Evolutionary conservation across 2,797 vertebrate genomes (phyloP).

Genomic region (Cygnus olor): DNA sequence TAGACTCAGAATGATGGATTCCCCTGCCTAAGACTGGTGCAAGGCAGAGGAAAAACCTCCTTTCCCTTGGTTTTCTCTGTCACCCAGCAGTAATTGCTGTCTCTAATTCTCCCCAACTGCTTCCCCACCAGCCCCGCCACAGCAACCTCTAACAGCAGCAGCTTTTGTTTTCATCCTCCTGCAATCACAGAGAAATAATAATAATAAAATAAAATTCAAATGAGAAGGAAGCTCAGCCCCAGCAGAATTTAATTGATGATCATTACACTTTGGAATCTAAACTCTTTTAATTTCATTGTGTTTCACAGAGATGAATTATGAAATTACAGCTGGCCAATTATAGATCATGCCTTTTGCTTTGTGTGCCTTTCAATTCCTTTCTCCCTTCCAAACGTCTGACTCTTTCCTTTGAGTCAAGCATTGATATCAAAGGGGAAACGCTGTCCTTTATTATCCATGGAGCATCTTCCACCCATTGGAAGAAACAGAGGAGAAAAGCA

Average conservation of each 20-base stretch:
- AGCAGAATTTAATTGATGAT: slow-evolving; percentile 78
- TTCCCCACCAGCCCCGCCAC: background rate
- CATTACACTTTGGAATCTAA: slow-evolving; percentile 77
- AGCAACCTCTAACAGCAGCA: slow-evolving; percentile 2
- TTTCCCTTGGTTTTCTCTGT: background rate
- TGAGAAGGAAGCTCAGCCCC: slow-evolving; percentile 74
- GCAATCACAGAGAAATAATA: slow-evolving; percentile 49
- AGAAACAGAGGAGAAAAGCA: background rate
- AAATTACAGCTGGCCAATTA: slow-evolving; percentile 73
- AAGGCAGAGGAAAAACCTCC: background rate
- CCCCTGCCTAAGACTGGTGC: slow-evolving; percentile 10
- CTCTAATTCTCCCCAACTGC: background rate
- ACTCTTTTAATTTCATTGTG: slow-evolving; percentile 78
- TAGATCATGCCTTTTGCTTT: slow-evolving; percentile 49
- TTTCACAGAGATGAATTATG: slow-evolving; percentile 75
- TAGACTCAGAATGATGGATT: slow-evolving; percentile 80
- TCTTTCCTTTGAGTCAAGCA: background rate
- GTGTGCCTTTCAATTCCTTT: background rate
- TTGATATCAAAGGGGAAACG: background rate
- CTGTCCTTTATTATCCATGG: background rate
- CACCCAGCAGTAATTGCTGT: slow-evolving; percentile 39
- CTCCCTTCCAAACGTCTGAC: background rate
- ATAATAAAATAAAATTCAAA: slow-evolving; percentile 79
- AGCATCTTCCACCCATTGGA: rapidly evolving
- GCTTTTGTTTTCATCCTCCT: slow-evolving; percentile 46